Conservation (phyloP, 2,888 invertebrate genomes). For the Seladonia tumulorum region DNA sequence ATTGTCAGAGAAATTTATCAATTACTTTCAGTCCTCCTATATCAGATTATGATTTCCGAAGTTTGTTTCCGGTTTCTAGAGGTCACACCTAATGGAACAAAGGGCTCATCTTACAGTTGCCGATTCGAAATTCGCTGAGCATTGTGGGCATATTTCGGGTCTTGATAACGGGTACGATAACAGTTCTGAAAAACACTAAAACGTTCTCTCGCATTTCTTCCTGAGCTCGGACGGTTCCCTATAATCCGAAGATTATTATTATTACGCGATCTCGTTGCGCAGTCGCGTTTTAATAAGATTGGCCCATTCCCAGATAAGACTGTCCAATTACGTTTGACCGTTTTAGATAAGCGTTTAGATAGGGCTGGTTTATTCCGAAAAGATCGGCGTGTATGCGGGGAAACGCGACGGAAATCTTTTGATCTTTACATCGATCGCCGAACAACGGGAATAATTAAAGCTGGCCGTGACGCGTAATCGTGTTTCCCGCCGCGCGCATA, state of each 20-base stretch:
- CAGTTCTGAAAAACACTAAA: constrained; percentile 4
- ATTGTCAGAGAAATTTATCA: no score
- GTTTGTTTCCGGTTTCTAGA: not conserved
- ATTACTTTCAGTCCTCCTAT: no score
- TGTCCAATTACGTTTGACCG: constrained; percentile 24
- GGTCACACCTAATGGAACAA: not conserved
- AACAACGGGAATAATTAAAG: constrained; percentile 23
- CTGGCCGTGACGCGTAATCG: constrained; percentile 53
- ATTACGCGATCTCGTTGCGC: constrained; percentile 8
- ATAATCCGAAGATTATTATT: constrained; percentile 1
- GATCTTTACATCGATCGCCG: not conserved
- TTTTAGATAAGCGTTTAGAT: constrained; percentile 32
- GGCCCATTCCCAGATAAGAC: constrained; percentile 16
- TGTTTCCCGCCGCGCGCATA: constrained; percentile 42
- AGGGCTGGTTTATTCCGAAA: not conserved
- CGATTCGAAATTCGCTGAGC: not conserved
- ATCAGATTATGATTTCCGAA: no score
- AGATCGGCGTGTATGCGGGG: not conserved
- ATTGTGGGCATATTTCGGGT: not conserved
- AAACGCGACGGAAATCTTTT: not conserved
- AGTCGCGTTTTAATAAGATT: constrained; percentile 6
- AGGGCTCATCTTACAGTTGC: not conserved
- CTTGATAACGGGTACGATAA: not conserved
- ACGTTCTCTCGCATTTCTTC: not conserved
- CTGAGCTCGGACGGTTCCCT: not conserved